These are phyloP conservation scores for Parnassius mnemosyne DNA, from an alignment of 2,888 invertebrate species.

Conservation along the genomic window DNA sequence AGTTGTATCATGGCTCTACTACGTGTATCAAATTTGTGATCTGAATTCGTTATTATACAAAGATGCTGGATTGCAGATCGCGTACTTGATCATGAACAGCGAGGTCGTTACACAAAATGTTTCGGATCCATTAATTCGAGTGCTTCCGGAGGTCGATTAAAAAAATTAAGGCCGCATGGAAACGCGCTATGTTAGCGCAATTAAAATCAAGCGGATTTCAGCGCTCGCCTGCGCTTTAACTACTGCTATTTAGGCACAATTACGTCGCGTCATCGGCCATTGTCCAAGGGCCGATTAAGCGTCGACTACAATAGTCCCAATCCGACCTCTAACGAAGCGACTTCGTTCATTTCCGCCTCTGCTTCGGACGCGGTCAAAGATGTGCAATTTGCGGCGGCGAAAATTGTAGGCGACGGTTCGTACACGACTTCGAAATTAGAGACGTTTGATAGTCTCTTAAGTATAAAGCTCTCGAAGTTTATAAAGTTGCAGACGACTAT, in stretches of 20 bases:
- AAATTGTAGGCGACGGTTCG: constrained; percentile 53
- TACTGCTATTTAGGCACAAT: constrained; percentile 73
- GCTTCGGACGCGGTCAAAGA: constrained; percentile 68
- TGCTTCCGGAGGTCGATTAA: constrained; percentile 25
- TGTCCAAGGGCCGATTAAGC: constrained; percentile 71
- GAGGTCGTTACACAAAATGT: constrained; percentile 21
- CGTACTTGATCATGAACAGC: constrained; percentile 19
- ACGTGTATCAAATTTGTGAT: background rate
- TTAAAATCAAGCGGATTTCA: constrained; percentile 59
- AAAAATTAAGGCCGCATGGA: constrained; percentile 24
- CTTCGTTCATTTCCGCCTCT: constrained; percentile 68
- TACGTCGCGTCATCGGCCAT: constrained; percentile 71
- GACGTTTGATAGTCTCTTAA: constrained; percentile 44
- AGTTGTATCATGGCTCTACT: background rate
- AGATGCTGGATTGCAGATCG: background rate
- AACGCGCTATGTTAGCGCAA: constrained; percentile 35
- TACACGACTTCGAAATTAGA: constrained; percentile 30
- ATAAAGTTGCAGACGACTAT: constrained; percentile 1
- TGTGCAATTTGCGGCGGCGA: constrained; percentile 73
- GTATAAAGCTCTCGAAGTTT: constrained; percentile 28
- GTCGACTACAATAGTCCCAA: constrained; percentile 68
- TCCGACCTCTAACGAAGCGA: constrained; percentile 75
- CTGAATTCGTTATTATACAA: background rate
- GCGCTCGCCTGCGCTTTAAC: constrained; percentile 50
- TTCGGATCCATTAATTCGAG: constrained; percentile 24